Conservation (phyloP, 2,888 invertebrate species). For the Cataglyphis altisquamis region DNA sequence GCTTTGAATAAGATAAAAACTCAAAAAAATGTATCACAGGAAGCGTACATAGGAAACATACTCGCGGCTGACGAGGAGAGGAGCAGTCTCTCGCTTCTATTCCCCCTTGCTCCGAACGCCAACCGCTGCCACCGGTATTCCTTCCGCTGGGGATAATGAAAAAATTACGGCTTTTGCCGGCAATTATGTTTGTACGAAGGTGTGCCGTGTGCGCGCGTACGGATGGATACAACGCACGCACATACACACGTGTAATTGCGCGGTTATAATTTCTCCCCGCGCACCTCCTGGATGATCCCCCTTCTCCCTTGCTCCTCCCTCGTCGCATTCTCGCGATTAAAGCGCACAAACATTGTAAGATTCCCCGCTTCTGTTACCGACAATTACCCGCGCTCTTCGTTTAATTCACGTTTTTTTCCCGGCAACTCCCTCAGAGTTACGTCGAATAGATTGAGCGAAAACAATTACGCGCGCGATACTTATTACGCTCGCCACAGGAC, state of each 20-base stretch:
- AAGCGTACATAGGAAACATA: slow-evolving; percentile 12
- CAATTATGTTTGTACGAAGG: slow-evolving; percentile 72
- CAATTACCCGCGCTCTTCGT: slow-evolving; percentile 67
- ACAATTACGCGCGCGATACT: slow-evolving; percentile 43
- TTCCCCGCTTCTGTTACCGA: slow-evolving; percentile 59
- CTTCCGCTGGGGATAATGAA: slow-evolving; percentile 79
- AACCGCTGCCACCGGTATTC: slow-evolving; percentile 73
- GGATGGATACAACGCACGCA: background rate
- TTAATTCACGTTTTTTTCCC: slow-evolving; percentile 40
- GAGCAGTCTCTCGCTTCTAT: slow-evolving; percentile 44
- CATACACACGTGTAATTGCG: slow-evolving; percentile 61
- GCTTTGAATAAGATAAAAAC: background rate
- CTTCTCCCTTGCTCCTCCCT: background rate
- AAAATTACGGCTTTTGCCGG: slow-evolving; percentile 79
- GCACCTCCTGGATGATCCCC: background rate
- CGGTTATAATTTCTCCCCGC: slow-evolving; percentile 63
- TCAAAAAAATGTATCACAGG: background rate
- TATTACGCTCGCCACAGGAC: slow-evolving; percentile 50
- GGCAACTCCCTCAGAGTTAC: slow-evolving; percentile 50
- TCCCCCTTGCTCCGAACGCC: background rate
- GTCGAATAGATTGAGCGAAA: slow-evolving; percentile 64
- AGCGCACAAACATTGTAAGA: slow-evolving; percentile 66
- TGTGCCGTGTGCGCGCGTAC: slow-evolving; percentile 23
- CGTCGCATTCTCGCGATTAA: slow-evolving; percentile 62
- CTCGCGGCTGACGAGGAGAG: slow-evolving; percentile 50